Conservation (phyloP, 2,797 vertebrate genomes). For the Heterohyrax brucei region DNA sequence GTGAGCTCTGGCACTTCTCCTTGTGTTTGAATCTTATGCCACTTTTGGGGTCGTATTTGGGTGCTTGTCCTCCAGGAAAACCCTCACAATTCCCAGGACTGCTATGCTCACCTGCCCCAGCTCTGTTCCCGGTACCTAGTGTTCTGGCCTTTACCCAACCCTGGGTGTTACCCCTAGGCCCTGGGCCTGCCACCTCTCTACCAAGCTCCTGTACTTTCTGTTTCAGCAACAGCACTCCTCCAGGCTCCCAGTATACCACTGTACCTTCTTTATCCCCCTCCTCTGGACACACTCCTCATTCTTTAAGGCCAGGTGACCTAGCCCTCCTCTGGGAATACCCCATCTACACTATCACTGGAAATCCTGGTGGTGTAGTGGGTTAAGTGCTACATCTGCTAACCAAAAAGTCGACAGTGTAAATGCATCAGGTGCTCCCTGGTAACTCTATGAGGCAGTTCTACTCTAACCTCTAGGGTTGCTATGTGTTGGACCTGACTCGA, state of each 20-base stretch:
- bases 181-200: too few species aligned
- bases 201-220: not conserved
- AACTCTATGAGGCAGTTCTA: too few species aligned
- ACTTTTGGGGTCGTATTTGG: not conserved
- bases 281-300: not conserved
- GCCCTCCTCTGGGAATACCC: not conserved
- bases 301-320: not conserved
- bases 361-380: too few species aligned
- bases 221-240: not conserved
- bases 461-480: too few species aligned
- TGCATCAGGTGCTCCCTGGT: too few species aligned
- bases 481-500: too few species aligned
- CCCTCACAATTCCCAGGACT: not conserved
- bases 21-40: not conserved
- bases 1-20: not conserved
- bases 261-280: not conserved
- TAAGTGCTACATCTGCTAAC: too few species aligned
- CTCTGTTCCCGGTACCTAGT: not conserved
- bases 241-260: rapidly evolving
- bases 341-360: not conserved
- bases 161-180: not conserved
- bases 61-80: not conserved
- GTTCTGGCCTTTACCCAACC: not conserved
- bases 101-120: not conserved
- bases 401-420: too few species aligned